A percentile compares a stretch with the other conserved stretches of the same genome.
Evolutionary conservation across 1,140 invertebrate species (phyloP).

Genomic region (Lepeophtheirus salmonis): DNA sequence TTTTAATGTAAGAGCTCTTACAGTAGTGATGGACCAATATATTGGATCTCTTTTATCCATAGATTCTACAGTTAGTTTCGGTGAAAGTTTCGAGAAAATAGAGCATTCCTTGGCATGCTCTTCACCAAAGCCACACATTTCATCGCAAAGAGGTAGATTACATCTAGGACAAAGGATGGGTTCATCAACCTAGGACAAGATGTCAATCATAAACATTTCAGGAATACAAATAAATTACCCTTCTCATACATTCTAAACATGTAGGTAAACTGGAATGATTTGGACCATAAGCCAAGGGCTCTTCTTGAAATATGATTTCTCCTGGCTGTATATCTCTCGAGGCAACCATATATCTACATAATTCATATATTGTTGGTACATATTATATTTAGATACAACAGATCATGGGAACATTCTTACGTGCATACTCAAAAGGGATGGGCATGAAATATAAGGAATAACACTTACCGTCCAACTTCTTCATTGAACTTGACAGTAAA

Average conservation of each 20-base stretch:
- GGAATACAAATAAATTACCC: constrained; percentile 32
- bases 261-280: constrained; percentile 23
- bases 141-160: constrained; percentile 22
- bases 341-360: constrained; percentile 47
- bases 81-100: not conserved
- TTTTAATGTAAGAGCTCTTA: not conserved
- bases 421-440: not conserved
- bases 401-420: too few relatives aligned
- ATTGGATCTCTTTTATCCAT: not conserved
- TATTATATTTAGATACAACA: too few relatives aligned
- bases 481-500: not conserved
- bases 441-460: not conserved
- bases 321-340: constrained; percentile 46
- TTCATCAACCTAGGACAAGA: constrained; percentile 13
- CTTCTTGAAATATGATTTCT: constrained; percentile 43
- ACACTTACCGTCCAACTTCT: not conserved
- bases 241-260: constrained; percentile 12
- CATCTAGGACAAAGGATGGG: constrained; percentile 23
- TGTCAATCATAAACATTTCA: constrained; percentile 22
- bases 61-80: not conserved
- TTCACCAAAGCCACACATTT: constrained; percentile 23
- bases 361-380: too few relatives aligned
- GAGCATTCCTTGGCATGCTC: constrained; percentile 9
- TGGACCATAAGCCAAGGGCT: constrained; percentile 46
- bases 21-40: constrained; percentile 9